These are phyloP conservation scores for Tamias sibiricus DNA, from an alignment of 2,113 vertebrate genomes.

Conservation along the genomic window DNA sequence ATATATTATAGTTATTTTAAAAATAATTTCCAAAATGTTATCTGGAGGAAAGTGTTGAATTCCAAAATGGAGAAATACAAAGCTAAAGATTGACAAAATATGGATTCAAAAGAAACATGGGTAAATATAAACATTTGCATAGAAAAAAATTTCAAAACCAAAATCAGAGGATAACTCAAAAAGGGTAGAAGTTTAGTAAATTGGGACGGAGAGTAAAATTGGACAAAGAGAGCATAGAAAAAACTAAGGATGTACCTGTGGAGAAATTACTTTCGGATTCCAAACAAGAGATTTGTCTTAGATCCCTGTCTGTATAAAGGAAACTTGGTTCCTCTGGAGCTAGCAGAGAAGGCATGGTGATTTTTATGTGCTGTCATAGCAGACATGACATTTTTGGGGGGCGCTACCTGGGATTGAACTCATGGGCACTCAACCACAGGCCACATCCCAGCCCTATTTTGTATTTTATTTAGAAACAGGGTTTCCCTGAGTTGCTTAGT, in stretches of 20 bases:
- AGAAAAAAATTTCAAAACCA: background rate
- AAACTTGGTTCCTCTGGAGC: background rate
- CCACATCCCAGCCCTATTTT: too few relatives aligned
- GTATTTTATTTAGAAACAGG: too few relatives aligned
- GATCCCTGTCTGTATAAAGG: background rate
- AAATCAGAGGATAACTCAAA: background rate
- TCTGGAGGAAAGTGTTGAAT: conserved; percentile 16
- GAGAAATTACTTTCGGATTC: background rate
- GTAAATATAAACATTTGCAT: conserved; percentile 12
- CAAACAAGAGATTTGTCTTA: background rate
- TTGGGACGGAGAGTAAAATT: background rate
- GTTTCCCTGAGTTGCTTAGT: too few relatives aligned
- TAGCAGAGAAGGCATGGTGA: background rate
- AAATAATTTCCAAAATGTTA: conserved; percentile 24
- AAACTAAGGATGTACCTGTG: background rate
- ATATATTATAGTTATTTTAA: background rate
- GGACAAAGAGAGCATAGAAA: background rate
- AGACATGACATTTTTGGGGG: background rate
- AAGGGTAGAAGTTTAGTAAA: background rate
- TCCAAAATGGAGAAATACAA: background rate
- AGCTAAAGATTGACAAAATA: background rate
- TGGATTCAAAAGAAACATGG: background rate
- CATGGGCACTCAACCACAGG: too few relatives aligned
- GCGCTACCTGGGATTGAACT: too few relatives aligned
- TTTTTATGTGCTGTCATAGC: background rate